Evolutionary conservation across 1,140 invertebrate genomes (phyloP).

Genomic region (Sinella curviseta): DNA sequence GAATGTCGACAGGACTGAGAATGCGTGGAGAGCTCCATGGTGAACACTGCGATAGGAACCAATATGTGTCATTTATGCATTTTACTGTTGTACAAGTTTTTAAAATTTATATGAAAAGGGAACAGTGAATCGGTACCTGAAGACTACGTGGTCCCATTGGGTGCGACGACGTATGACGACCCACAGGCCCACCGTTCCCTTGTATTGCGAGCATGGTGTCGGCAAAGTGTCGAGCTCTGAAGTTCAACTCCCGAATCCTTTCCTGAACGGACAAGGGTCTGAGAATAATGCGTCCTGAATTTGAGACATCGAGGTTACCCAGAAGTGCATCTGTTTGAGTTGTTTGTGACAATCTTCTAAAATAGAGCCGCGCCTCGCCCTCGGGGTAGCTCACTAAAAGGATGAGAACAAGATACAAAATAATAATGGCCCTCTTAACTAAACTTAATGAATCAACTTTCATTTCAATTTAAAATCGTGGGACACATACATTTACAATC

Average conservation of each 20-base stretch:
- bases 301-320: constrained; percentile 56
- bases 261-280: constrained; percentile 59
- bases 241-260: constrained; percentile 59
- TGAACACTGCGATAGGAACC: constrained; percentile 53
- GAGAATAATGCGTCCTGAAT: constrained; percentile 54
- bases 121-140: neutral
- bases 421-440: too few species aligned
- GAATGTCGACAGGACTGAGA: constrained; percentile 59
- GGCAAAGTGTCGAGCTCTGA: constrained; percentile 59
- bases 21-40: constrained; percentile 62
- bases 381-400: constrained; percentile 53
- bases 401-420: neutral
- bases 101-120: neutral
- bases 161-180: constrained; percentile 49
- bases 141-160: constrained; percentile 54
- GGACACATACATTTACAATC: constrained; percentile 51
- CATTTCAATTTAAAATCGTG: constrained; percentile 30
- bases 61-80: constrained; percentile 15
- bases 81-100: neutral
- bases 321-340: constrained; percentile 60
- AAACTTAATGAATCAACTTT: neutral
- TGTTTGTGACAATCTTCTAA: constrained; percentile 59
- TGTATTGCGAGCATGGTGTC: constrained; percentile 60
- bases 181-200: constrained; percentile 48
- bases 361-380: constrained; percentile 55